Conservation (phyloP, 2,113 vertebrate genomes). For the Neotragus pygmaeus region DNA sequence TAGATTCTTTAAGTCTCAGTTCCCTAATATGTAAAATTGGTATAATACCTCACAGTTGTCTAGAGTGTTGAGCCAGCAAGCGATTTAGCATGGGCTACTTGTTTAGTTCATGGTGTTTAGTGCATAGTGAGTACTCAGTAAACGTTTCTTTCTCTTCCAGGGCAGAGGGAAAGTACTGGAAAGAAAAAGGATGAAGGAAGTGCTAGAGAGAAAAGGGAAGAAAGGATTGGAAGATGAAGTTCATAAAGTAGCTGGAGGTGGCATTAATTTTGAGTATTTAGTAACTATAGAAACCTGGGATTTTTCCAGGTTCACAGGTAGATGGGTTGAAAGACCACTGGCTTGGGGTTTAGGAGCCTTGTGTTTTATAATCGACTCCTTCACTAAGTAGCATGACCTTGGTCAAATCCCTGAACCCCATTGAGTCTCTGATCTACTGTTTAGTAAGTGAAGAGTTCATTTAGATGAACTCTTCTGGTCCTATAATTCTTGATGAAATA, state of each 20-base stretch:
- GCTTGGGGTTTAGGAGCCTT: neutral
- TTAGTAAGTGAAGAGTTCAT: neutral
- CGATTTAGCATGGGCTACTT: neutral
- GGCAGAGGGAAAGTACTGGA: neutral
- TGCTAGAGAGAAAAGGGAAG: neutral
- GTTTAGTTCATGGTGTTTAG: neutral
- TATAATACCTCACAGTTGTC: neutral
- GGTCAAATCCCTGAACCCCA: neutral
- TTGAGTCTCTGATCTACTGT: neutral
- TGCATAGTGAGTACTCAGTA: neutral
- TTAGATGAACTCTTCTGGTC: neutral
- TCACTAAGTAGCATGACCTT: neutral
- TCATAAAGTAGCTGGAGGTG: neutral
- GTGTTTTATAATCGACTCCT: neutral
- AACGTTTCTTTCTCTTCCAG: neutral
- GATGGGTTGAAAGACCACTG: neutral
- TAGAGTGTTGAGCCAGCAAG: neutral
- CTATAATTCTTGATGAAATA: neutral
- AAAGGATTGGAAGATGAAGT: neutral
- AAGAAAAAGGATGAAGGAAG: neutral
- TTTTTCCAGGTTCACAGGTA: neutral
- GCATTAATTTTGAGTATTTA: neutral
- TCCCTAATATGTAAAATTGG: neutral
- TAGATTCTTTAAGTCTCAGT: neutral
- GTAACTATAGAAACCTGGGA: neutral